Conservation (phyloP, 1,140 invertebrate species). For the Limonius californicus region DNA sequence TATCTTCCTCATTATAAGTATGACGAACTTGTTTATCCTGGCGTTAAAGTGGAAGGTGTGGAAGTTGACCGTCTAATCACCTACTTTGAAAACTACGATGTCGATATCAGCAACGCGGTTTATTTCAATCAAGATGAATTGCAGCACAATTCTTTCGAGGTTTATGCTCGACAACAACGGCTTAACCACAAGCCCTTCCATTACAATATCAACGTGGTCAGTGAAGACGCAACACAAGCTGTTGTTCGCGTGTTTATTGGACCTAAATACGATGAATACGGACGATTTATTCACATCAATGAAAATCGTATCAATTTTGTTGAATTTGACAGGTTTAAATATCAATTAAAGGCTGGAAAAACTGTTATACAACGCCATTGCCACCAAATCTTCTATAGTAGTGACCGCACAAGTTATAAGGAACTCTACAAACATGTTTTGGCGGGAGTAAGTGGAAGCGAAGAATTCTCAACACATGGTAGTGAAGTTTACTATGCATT, state of each 20-base stretch:
- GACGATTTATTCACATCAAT: conserved; percentile 47
- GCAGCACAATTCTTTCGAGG: conserved; percentile 36
- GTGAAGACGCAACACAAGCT: conserved; percentile 53
- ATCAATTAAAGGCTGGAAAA: neutral
- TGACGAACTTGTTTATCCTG: conserved; percentile 56
- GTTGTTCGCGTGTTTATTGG: conserved; percentile 64
- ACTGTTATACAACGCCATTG: neutral
- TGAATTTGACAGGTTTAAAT: conserved; percentile 52
- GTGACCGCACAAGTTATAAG: neutral
- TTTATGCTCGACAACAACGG: conserved; percentile 49
- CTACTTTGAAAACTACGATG: conserved; percentile 68
- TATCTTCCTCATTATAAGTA: conserved; percentile 55
- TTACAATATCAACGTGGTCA: conserved; percentile 56
- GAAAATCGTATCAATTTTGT: conserved; percentile 60
- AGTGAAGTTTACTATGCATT: neutral
- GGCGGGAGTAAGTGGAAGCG: neutral
- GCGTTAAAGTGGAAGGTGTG: conserved; percentile 61
- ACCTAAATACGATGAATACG: too few species aligned
- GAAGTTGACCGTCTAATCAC: conserved; percentile 56
- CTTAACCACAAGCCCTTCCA: conserved; percentile 63
- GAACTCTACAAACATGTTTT: neutral
- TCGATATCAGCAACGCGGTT: conserved; percentile 64
- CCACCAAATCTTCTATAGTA: neutral
- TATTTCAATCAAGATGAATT: conserved; percentile 42
- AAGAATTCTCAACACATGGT: neutral